Percentiles rank a stretch among this genome's conserved stretches.
phyloP scores from a whole-genome alignment of 2,797 vertebrate species.

The Babyrousa celebensis region DNA sequence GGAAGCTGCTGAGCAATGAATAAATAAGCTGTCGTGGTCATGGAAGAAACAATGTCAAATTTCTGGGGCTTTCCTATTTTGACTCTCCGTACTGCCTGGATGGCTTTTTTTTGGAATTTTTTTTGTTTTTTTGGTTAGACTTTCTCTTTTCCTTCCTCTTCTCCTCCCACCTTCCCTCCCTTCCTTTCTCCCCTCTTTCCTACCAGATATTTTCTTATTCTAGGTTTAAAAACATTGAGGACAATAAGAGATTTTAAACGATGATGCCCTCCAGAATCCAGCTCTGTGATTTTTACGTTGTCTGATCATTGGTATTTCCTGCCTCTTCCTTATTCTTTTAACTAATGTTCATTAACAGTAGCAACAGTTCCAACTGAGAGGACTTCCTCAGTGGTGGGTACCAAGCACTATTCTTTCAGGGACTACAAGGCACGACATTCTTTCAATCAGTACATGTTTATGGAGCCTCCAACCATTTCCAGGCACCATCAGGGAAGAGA shows the following conservation, averaged over 20 bases:
- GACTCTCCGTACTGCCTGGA: constrained; percentile 21
- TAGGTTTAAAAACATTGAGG: constrained; percentile 49
- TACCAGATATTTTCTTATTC: constrained; percentile 35
- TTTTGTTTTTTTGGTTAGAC: background rate
- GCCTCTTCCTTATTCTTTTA: constrained; percentile 27
- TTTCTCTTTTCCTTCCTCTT: background rate
- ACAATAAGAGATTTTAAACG: background rate
- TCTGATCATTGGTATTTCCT: background rate
- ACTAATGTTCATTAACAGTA: constrained; percentile 5
- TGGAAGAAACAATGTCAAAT: constrained; percentile 35
- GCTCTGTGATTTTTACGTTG: background rate
- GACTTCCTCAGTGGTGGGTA: background rate
- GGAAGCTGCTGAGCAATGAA: background rate
- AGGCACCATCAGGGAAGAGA: background rate
- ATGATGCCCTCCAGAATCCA: background rate
- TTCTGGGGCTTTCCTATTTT: constrained; percentile 84
- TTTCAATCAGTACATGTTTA: background rate
- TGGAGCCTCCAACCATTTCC: background rate
- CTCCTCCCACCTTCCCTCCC: accelerated
- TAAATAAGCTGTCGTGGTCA: constrained; percentile 49
- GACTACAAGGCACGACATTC: background rate
- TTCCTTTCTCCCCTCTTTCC: background rate
- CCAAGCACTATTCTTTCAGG: background rate
- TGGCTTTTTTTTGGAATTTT: background rate
- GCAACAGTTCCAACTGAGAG: background rate